Percentiles rank a stretch among this genome's conserved stretches.
These are phyloP conservation scores for Lithophane leautieri DNA, from an alignment of 2,888 invertebrate species.

Conservation along the genomic window DNA sequence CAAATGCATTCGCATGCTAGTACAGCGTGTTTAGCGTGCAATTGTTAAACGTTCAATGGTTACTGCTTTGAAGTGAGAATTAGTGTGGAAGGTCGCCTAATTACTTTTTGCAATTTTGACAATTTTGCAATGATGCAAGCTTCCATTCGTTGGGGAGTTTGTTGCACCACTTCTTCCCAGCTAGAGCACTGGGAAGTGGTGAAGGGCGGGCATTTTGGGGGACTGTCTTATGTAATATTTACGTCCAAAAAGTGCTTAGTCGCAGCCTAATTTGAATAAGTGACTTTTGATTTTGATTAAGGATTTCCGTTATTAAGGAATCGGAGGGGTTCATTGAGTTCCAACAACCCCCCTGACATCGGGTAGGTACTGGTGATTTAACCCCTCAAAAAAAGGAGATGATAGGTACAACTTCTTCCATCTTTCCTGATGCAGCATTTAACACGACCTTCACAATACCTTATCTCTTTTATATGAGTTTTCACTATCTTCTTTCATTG, in stretches of 20 bases:
- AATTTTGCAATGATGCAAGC: background rate
- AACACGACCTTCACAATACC: background rate
- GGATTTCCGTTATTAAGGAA: background rate
- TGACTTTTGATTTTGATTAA: background rate
- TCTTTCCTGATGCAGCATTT: background rate
- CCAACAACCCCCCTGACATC: background rate
- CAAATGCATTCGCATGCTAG: conserved; percentile 58
- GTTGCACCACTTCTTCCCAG: background rate
- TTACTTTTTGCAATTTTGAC: background rate
- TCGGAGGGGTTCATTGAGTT: background rate
- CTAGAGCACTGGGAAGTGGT: background rate
- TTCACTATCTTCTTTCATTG: background rate
- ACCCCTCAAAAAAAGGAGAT: background rate
- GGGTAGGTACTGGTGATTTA: background rate
- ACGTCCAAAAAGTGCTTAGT: background rate
- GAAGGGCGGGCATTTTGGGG: background rate
- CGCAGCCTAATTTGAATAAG: background rate
- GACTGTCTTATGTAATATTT: background rate
- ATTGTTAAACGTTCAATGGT: conserved; percentile 54
- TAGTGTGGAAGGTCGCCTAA: conserved; percentile 5
- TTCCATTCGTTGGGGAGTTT: background rate
- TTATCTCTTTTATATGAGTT: background rate
- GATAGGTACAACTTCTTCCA: background rate
- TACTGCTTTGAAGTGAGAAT: conserved; percentile 23
- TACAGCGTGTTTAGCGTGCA: conserved; percentile 54